phyloP scores from a whole-genome alignment of 2,888 invertebrate genomes.

The Dione juno region DNA sequence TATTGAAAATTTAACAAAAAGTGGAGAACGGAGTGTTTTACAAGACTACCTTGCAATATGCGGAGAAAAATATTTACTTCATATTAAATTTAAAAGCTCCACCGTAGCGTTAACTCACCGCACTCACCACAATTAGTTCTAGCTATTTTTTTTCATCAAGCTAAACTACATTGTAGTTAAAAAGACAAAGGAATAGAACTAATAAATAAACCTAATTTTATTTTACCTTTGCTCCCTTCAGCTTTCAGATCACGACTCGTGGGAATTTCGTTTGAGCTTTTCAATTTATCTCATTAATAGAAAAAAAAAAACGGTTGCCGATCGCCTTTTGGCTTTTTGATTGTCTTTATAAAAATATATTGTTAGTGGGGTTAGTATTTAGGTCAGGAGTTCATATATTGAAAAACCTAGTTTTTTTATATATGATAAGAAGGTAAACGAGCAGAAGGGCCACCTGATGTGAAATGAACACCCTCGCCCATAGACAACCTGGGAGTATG shows the following conservation, averaged over 20 bases:
- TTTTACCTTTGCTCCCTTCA: not conserved
- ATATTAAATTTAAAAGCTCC: too few species aligned
- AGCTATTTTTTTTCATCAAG: not conserved
- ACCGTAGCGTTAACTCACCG: too few species aligned
- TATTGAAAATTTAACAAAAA: too few species aligned
- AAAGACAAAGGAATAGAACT: slow-evolving; percentile 8
- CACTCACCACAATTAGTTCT: not conserved
- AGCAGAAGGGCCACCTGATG: too few species aligned
- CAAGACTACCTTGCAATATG: too few species aligned
- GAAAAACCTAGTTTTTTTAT: not conserved
- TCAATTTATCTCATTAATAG: slow-evolving; percentile 12
- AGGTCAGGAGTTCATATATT: too few species aligned
- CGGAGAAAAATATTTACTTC: too few species aligned
- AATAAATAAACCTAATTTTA: slow-evolving; percentile 17
- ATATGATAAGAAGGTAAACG: too few species aligned
- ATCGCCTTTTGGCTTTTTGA: not conserved
- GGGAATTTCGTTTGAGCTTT: slow-evolving; percentile 23
- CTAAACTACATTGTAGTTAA: not conserved
- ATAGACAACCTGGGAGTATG: too few species aligned
- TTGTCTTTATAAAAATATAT: not conserved
- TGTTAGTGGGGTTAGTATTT: not conserved
- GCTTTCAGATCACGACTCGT: slow-evolving; percentile 25
- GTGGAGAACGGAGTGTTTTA: too few species aligned
- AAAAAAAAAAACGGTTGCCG: slow-evolving; percentile 10
- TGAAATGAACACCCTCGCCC: too few species aligned